phyloP scores from a whole-genome alignment of 2,888 invertebrate species.

The Caenorhabditis japonica region DNA sequence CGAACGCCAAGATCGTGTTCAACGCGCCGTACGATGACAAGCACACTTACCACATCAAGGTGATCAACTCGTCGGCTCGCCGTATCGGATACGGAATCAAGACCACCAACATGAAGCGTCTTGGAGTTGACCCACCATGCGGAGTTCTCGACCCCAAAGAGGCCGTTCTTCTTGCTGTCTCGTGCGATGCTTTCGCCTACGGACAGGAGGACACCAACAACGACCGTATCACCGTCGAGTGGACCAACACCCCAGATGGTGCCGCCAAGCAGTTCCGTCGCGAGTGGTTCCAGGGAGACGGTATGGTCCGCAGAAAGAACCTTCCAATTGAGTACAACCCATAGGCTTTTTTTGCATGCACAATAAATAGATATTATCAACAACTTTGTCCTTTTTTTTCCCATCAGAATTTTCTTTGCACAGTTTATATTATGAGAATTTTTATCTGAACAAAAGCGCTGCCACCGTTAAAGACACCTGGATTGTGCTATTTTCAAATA shows the following conservation, averaged over 20 bases:
- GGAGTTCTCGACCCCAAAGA: conserved; percentile 46
- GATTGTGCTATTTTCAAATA: no score
- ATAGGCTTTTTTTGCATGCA: no score
- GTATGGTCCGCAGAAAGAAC: conserved; percentile 23
- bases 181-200: conserved; percentile 41
- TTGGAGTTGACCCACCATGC: conserved; percentile 44
- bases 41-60: conserved; percentile 69
- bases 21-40: conserved; percentile 70
- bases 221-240: conserved; percentile 27
- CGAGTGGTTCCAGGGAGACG: conserved; percentile 64
- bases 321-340: conserved; percentile 67
- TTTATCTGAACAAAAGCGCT: no score
- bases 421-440: no score
- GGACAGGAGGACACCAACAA: conserved; percentile 31
- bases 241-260: conserved; percentile 66
- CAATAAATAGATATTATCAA: no score
- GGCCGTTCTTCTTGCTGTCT: conserved; percentile 13
- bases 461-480: no score
- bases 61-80: conserved; percentile 63
- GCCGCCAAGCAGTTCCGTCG: conserved; percentile 69
- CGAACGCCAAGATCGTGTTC: conserved; percentile 56
- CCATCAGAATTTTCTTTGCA: no score
- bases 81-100: conserved; percentile 49
- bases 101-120: conserved; percentile 46
- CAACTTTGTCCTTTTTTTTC: no score